Conservation (phyloP, 2,797 vertebrate species). For the Somateria mollissima region DNA sequence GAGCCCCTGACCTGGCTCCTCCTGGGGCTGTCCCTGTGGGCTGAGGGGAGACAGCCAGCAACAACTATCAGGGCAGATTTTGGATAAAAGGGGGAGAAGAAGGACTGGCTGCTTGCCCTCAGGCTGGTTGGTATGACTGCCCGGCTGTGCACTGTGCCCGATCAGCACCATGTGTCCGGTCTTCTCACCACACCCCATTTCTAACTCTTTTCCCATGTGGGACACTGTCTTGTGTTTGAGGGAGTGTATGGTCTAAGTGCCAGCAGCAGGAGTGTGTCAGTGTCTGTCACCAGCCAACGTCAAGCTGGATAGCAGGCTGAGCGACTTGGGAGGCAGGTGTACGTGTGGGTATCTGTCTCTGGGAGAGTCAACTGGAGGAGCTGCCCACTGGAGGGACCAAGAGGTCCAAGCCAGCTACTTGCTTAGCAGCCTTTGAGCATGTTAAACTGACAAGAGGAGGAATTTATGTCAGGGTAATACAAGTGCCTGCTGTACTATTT, state of each 20-base stretch:
- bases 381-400: background rate
- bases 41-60: background rate
- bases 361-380: background rate
- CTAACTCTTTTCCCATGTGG: background rate
- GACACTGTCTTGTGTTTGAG: background rate
- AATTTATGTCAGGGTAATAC: background rate
- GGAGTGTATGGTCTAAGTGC: background rate
- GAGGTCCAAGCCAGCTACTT: background rate
- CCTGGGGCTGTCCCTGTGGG: background rate
- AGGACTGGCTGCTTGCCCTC: background rate
- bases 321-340: too few species aligned
- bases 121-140: background rate
- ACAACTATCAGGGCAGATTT: background rate
- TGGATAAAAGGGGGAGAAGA: background rate
- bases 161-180: background rate
- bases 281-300: background rate
- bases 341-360: background rate
- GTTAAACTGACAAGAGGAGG: background rate
- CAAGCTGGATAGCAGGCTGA: background rate
- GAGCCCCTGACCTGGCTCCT: background rate
- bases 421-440: background rate
- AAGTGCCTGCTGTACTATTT: background rate
- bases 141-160: background rate
- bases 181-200: background rate
- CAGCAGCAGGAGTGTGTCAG: rapidly evolving